Conservation (phyloP, 2,113 vertebrate genomes). For the Phylloscopus trochilus region DNA sequence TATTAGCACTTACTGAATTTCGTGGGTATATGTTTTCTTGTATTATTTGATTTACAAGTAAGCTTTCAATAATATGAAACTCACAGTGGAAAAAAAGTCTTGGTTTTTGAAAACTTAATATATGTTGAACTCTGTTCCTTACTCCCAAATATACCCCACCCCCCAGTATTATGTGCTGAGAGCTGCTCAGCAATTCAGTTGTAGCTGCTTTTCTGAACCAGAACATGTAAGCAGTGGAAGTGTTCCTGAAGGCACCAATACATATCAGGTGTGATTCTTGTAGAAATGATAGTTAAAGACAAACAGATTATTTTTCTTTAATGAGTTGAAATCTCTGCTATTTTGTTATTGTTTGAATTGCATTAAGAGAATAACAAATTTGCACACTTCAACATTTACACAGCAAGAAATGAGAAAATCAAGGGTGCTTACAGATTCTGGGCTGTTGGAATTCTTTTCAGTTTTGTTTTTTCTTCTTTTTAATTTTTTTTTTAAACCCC, state of each 20-base stretch:
- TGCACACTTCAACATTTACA: neutral
- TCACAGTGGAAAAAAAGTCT: neutral
- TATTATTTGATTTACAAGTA: neutral
- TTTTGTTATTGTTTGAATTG: neutral
- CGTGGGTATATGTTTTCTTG: neutral
- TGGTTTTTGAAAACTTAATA: neutral
- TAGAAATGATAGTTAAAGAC: neutral
- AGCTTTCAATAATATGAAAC: neutral
- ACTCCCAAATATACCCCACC: neutral
- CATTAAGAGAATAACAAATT: neutral
- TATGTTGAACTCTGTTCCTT: neutral
- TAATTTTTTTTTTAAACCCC: neutral
- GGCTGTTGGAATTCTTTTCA: neutral
- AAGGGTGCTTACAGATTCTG: neutral
- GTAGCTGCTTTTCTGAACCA: neutral
- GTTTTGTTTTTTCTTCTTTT: neutral
- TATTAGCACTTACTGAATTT: neutral
- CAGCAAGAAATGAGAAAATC: neutral
- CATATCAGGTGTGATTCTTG: neutral
- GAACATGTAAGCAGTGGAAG: neutral
- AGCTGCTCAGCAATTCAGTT: neutral
- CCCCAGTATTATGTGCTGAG: neutral
- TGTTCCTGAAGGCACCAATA: neutral
- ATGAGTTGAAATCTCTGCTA: neutral
- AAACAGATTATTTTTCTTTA: neutral